Base-by-base conservation (phyloP, 2,797 vertebrate genomes). In the Phrynocephalus vlangalii region DNA sequence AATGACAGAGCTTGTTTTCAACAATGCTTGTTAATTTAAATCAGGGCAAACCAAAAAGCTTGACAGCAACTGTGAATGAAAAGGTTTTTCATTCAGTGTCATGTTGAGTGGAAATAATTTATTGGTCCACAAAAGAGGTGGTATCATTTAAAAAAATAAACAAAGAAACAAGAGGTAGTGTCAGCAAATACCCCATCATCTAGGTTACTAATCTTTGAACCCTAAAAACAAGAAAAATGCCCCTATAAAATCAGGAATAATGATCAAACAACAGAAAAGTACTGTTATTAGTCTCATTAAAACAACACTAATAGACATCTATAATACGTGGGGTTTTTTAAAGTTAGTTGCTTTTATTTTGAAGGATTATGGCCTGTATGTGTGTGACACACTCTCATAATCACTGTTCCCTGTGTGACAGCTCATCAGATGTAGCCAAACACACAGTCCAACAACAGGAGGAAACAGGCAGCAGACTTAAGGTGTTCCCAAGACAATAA, bases 1-100 rank as follows among this genome's bases (percentile, higher is more conserved):
- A 96, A 90, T 93, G 84, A 86, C 86, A 89, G 89, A 93, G 94
- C 93, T 92, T 94, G 79, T 94, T 82, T 93, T 91, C 88, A 90
- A 90, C 87, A 95, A 67, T 90, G 93, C 72, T 89, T 93, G 93
- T 94, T 93, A 44, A 44, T 44, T 44, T 44, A 93, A 85, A 92
- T 93, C 68, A 94, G 88, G 94, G 50, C 1, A 82, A 94, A 76
- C 84, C 90, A 85, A 89, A 16, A 92, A 91, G 82, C 92, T 94
- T 88, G 90, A 92, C 85, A 92, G 86, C 91, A 95, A 88, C 80
- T 94, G 90, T 77, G 83, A 94, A 82, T 86, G 92, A 3, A 92
- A 95, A 92, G 84, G 80, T 81, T n/a, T 92, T 82, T 93, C 92
- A 68, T 93, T 90, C 90, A 26, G 11, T 50, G 79, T 6, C 28